Percentiles rank a stretch among this genome's conserved stretches.
Evolutionary conservation across 2,797 vertebrate species (phyloP).

Genomic region (Arnoldichthys spilopterus): DNA sequence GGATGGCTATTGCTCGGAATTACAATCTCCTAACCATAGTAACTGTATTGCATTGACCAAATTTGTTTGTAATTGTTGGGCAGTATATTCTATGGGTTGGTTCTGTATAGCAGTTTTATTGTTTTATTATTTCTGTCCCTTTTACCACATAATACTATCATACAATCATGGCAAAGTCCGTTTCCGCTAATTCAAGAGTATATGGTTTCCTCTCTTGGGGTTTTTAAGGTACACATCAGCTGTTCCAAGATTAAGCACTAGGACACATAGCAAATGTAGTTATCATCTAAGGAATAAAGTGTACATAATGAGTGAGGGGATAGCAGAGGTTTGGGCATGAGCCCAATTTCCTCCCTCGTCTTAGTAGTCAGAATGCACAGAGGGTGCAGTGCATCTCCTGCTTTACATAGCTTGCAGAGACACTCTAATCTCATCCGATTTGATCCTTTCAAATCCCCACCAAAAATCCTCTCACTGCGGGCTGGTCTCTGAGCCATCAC

Average conservation of each 20-base stretch:
- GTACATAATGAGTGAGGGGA: neutral
- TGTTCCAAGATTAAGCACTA: neutral
- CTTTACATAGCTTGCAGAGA: constrained; percentile 20
- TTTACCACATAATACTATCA: too few species aligned
- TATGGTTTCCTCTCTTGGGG: neutral
- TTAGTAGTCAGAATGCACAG: constrained; percentile 7
- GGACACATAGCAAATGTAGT: neutral
- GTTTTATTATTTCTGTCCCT: too few species aligned
- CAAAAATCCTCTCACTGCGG: constrained; percentile 27
- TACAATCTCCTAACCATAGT: too few species aligned
- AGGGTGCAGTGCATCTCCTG: neutral
- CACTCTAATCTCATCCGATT: constrained; percentile 52
- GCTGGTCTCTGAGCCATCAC: constrained; percentile 15
- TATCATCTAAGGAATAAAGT: neutral
- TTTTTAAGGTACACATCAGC: neutral
- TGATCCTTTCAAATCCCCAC: constrained; percentile 35
- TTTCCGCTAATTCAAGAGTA: neutral
- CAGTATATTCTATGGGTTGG: too few species aligned
- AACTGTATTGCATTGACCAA: too few species aligned
- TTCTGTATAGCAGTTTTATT: too few species aligned
- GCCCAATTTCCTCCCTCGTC: neutral
- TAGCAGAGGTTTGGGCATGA: neutral
- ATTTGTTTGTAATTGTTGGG: too few species aligned
- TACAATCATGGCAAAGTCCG: too few species aligned
- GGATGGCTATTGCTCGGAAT: too few species aligned